A percentile compares a stretch with the other conserved stretches of the same genome.
Evolutionary conservation across 2,797 vertebrate species (phyloP).

Genomic region (Bufotes viridis): DNA sequence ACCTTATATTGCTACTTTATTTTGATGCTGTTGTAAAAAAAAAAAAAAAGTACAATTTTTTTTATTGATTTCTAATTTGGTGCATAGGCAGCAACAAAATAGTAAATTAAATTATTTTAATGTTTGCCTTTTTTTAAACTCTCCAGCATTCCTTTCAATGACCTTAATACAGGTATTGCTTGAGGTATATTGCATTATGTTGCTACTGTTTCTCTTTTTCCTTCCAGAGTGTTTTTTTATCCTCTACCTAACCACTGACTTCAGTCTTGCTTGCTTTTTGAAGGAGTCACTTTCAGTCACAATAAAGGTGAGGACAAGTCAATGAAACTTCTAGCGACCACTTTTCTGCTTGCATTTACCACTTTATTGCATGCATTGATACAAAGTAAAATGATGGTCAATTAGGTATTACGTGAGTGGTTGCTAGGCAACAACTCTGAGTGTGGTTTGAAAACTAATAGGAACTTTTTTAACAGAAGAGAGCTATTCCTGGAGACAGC

Average conservation of each 20-base stretch:
- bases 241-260: not conserved
- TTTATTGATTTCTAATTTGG: not conserved
- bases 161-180: not conserved
- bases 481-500: no score
- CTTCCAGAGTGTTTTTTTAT: not conserved
- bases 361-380: not conserved
- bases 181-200: no score
- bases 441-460: no score
- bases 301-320: not conserved
- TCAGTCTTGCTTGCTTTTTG: not conserved
- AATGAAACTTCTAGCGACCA: not conserved
- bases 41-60: not conserved
- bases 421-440: no score
- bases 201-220: not conserved
- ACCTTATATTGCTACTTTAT: constrained; percentile 51
- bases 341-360: not conserved
- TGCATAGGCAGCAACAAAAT: not conserved
- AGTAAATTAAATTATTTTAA: not conserved
- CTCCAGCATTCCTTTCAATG: not conserved
- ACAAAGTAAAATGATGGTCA: not conserved
- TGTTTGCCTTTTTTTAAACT: not conserved
- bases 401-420: no score
- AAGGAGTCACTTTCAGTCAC: not conserved
- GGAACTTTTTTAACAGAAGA: no score
- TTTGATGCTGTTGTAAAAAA: not conserved